Base-by-base conservation (phyloP, 1,140 invertebrate species). In the Caenorhabditis remanei region DNA sequence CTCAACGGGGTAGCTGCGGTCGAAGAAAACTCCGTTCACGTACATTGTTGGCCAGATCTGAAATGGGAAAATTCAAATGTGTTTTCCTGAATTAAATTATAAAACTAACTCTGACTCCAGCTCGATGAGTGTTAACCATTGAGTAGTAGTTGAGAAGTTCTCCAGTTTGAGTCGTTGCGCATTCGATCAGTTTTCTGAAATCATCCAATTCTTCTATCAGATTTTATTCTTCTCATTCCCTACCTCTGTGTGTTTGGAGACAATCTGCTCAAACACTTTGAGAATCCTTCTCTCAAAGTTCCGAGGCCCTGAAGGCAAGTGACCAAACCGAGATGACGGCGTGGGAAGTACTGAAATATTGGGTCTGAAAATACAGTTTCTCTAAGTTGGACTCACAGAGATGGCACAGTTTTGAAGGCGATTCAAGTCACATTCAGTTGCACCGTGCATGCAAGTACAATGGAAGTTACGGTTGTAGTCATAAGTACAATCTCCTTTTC, bases 131-230 rank as follows among this genome's bases (percentile, higher is more conserved):
- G 84, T 89, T 89, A 11, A 89, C 86, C 88, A 89, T 89, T 43
- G 85, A 87, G 58, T 89, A 89, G 75, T 89, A 89, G 55, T 88
- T 89, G 50, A 89, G 86, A 40, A 89, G 86, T 65, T 89, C 88
- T 24, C 88, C 88, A 16, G 88, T 89, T 65, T 89, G 88, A 41
- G 88, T 89, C 9, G 88, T 89, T 3, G 88, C 79, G 56, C 88
- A 89, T 71, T 89, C 87, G 19, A 87, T 88, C 4, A 88, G 43
- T 84, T 84, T 84, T 55, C 82, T 83, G 58, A 48, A 87, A 87
- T 56, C 0, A 0, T n/a, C n/a, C 8, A 14, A 16, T 83, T 61
- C 9, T 21, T 14, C n/a, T 58, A 6, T 61, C 61, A n/a, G n/a
- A n/a, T 32, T 40, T 41, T 19, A 32, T 0, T n/a, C 14, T 63